Percentiles rank a stretch among this genome's conserved stretches.
Evolutionary conservation across 2,797 vertebrate species (phyloP).

Genomic region (Alcedo quadribrachys): DNA sequence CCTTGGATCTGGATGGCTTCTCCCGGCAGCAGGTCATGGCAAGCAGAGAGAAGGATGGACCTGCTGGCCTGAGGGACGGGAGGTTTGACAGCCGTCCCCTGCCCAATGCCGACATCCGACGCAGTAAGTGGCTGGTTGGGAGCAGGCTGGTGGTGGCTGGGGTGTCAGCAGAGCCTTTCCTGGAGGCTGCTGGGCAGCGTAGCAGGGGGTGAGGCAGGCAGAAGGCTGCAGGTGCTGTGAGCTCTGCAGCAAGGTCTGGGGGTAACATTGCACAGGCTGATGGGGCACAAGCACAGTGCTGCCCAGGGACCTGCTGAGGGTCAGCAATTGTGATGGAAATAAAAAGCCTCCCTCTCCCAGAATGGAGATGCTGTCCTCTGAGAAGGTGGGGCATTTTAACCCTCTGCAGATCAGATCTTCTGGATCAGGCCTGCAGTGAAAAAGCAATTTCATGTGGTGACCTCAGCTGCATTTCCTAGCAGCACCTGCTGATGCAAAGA

Average conservation of each 20-base stretch:
- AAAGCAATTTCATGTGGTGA: not conserved
- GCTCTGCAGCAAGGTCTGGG: not conserved
- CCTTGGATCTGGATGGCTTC: conserved; percentile 88
- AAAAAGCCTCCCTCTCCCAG: not conserved
- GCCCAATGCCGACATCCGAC: conserved; percentile 69
- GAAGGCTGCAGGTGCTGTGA: not conserved
- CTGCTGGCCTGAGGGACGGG: conserved; percentile 68
- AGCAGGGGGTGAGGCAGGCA: not conserved
- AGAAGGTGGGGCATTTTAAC: not conserved
- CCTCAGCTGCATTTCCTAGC: not conserved
- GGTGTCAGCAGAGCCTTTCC: not conserved
- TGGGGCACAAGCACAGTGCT: not conserved
- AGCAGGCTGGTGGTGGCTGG: not conserved
- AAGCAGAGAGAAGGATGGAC: conserved; percentile 80
- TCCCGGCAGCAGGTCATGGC: conserved; percentile 80
- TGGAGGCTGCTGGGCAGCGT: rapidly evolving
- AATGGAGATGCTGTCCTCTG: not conserved
- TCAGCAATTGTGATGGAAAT: not conserved
- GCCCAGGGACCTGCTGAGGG: not conserved
- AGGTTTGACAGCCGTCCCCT: conserved; percentile 59
- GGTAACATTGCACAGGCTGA: not conserved
- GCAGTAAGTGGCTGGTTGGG: conserved; percentile 77
- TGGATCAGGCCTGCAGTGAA: not conserved
- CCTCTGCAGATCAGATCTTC: not conserved
- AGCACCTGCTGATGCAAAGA: not conserved